Percentiles rank a stretch among this genome's conserved stretches.
Evolutionary conservation across 1,140 invertebrate genomes (phyloP).

Genomic region (Bombyx mandarina): DNA sequence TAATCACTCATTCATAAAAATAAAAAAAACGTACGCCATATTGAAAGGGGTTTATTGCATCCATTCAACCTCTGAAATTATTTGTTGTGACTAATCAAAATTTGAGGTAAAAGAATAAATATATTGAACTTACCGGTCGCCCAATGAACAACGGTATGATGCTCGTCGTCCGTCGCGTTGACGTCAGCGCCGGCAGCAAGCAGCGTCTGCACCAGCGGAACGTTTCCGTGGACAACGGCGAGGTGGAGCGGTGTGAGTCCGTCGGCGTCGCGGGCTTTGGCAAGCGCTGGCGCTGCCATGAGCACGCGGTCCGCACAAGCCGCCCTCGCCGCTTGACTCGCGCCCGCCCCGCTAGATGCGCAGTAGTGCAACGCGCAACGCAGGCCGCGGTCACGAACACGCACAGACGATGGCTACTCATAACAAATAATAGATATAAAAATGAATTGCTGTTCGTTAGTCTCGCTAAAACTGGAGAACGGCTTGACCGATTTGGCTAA

Average conservation of each 20-base stretch:
- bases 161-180: conserved; percentile 90
- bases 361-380: conserved; percentile 95
- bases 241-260: conserved; percentile 95
- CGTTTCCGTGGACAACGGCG: conserved; percentile 92
- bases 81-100: too few relatives aligned
- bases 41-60: too few relatives aligned
- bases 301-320: conserved; percentile 80
- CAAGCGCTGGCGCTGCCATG: conserved; percentile 82
- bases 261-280: conserved; percentile 89
- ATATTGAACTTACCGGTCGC: conserved; percentile 83
- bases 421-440: too few relatives aligned
- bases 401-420: conserved; percentile 73
- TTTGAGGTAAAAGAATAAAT: too few relatives aligned
- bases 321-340: conserved; percentile 71
- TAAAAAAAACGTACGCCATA: too few relatives aligned
- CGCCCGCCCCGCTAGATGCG: conserved; percentile 77
- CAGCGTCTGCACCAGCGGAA: conserved; percentile 84
- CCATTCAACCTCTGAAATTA: too few relatives aligned
- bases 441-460: too few relatives aligned
- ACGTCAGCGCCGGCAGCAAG: conserved; percentile 88
- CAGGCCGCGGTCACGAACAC: conserved; percentile 83
- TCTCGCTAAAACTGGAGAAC: too few relatives aligned
- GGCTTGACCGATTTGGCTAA: too few relatives aligned
- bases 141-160: conserved; percentile 98
- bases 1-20: too few relatives aligned